These are phyloP conservation scores for Penelope pileata DNA, from an alignment of 2,113 vertebrate species.

Conservation along the genomic window DNA sequence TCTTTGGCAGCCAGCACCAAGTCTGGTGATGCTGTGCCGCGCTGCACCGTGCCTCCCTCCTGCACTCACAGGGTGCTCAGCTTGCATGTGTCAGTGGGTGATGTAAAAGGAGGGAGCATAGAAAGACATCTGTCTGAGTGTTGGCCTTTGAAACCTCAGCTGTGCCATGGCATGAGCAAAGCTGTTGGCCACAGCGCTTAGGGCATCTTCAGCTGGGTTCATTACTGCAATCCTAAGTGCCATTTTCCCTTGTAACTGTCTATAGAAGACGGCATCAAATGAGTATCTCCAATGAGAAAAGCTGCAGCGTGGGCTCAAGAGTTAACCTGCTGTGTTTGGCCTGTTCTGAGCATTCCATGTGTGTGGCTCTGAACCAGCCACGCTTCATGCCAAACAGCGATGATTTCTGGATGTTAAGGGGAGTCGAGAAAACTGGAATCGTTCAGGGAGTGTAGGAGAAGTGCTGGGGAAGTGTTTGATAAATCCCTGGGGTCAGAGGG, in stretches of 20 bases:
- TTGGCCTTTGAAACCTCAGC: background rate
- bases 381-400: fast-evolving
- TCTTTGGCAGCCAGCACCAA: background rate
- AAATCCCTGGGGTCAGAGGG: background rate
- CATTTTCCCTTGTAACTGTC: background rate
- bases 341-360: background rate
- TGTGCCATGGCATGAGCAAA: background rate
- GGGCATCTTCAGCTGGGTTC: background rate
- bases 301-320: fast-evolving
- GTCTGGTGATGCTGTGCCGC: background rate
- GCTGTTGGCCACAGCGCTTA: background rate
- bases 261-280: background rate
- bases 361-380: background rate
- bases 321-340: background rate
- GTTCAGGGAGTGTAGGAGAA: background rate
- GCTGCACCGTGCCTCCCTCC: background rate
- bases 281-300: background rate
- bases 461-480: background rate
- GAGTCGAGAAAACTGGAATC: background rate
- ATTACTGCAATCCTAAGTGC: background rate
- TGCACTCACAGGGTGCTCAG: fast-evolving
- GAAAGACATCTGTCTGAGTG: background rate
- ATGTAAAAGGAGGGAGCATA: background rate
- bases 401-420: background rate
- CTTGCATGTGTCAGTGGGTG: background rate